These are phyloP conservation scores for Yponomeuta plumbellus DNA, from an alignment of 2,888 invertebrate species.

Conservation along the genomic window DNA sequence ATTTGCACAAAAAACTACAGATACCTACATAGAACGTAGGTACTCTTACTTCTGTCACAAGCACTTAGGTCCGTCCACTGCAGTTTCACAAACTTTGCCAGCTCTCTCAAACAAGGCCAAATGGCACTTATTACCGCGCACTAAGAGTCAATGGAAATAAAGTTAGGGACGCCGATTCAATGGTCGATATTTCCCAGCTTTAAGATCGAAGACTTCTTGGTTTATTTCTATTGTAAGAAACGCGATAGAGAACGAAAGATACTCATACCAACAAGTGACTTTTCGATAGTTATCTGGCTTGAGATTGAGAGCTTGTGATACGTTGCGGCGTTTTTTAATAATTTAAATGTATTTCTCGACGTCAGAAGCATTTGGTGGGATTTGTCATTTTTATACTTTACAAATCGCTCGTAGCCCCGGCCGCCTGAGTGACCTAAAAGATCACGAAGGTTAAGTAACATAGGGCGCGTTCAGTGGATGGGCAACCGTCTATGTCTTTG, in stretches of 20 bases:
- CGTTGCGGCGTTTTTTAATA: too few species aligned
- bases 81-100: not conserved
- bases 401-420: too few species aligned
- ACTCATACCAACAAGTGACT: conserved; percentile 9
- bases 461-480: too few species aligned
- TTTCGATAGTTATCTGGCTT: not conserved
- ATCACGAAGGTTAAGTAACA: too few species aligned
- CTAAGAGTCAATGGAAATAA: not conserved
- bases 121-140: not conserved
- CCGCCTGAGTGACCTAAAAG: too few species aligned
- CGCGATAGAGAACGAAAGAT: conserved; percentile 2
- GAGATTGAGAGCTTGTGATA: not conserved
- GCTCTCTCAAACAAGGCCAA: not conserved
- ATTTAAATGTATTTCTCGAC: too few species aligned
- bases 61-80: conserved; percentile 15
- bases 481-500: too few species aligned
- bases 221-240: conserved; percentile 11
- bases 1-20: not conserved
- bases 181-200: not conserved
- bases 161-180: not conserved
- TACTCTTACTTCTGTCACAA: conserved; percentile 8
- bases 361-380: too few species aligned
- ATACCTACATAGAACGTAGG: not conserved
- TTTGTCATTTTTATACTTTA: too few species aligned
- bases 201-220: conserved; percentile 3